Evolutionary conservation across 2,888 invertebrate genomes (phyloP).

Genomic region (Osmoderma eremita): DNA sequence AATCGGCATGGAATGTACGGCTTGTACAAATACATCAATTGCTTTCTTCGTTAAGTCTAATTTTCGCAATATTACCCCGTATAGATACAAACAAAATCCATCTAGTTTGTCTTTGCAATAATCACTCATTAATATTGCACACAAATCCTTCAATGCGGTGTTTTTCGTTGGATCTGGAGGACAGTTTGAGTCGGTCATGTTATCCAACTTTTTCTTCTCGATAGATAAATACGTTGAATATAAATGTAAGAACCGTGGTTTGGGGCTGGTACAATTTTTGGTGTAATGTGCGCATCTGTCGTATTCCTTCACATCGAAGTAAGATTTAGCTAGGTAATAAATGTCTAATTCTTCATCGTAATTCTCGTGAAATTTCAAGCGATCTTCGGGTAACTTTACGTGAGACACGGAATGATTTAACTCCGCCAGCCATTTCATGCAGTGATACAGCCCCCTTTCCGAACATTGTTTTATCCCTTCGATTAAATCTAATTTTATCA

Average conservation of each 20-base stretch:
- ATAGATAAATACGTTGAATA: conserved; percentile 89
- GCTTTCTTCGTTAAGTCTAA: conserved; percentile 84
- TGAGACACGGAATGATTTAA: conserved; percentile 80
- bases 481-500: conserved; percentile 73
- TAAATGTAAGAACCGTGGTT: conserved; percentile 83
- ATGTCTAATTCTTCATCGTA: conserved; percentile 74
- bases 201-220: conserved; percentile 90
- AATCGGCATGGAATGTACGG: conserved; percentile 82
- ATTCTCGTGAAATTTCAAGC: conserved; percentile 64
- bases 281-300: conserved; percentile 86
- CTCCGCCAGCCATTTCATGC: conserved; percentile 90
- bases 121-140: conserved; percentile 69
- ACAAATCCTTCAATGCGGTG: conserved; percentile 67
- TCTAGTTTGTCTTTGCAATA: conserved; percentile 75
- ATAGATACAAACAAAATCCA: conserved; percentile 87
- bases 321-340: conserved; percentile 84
- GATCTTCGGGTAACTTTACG: conserved; percentile 70
- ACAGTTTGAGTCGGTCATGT: conserved; percentile 71
- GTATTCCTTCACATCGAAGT: conserved; percentile 91
- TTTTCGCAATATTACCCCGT: conserved; percentile 90
- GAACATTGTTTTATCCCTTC: conserved; percentile 78
- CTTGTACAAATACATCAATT: conserved; percentile 79
- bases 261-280: conserved; percentile 74
- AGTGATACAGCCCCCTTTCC: conserved; percentile 81
- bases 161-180: conserved; percentile 69